Percentiles rank a stretch among this genome's conserved stretches.
These are phyloP conservation scores for Torymus texanus DNA, from an alignment of 2,888 invertebrate genomes.

Conservation along the genomic window DNA sequence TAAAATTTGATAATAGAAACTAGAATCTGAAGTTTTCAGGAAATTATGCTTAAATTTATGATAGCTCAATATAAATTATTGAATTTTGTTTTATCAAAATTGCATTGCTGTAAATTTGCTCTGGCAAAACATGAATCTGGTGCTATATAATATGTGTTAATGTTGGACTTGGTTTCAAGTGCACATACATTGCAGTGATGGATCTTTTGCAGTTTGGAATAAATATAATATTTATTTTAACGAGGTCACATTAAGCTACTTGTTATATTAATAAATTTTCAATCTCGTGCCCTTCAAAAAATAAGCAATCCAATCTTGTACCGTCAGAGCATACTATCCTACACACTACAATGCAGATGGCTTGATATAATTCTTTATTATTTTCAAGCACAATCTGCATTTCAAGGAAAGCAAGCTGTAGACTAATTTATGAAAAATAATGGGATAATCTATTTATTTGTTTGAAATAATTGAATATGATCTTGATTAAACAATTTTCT, in stretches of 20 bases:
- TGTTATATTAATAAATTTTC: conserved; percentile 67
- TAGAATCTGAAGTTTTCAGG: neutral
- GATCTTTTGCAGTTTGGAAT: conserved; percentile 29
- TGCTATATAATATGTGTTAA: conserved; percentile 33
- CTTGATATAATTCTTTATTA: conserved; percentile 41
- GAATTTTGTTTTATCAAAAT: conserved; percentile 16
- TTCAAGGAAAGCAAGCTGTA: conserved; percentile 63
- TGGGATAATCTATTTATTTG: conserved; percentile 10
- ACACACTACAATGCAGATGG: conserved; percentile 60
- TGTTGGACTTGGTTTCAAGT: conserved; percentile 54
- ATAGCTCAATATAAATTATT: neutral
- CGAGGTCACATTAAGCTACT: conserved; percentile 44
- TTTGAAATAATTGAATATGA: conserved; percentile 12
- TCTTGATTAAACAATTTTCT: conserved; percentile 51
- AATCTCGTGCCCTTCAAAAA: conserved; percentile 75
- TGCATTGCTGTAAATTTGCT: conserved; percentile 35
- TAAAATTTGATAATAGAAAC: conserved; percentile 8
- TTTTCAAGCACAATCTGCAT: conserved; percentile 67
- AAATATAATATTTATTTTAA: conserved; percentile 47
- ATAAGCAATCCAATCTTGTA: conserved; percentile 72
- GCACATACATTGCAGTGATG: conserved; percentile 46
- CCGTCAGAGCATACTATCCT: conserved; percentile 69
- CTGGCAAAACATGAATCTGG: conserved; percentile 32
- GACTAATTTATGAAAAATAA: conserved; percentile 54
- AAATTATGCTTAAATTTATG: neutral